Percentiles rank a stretch among this genome's conserved stretches.
phyloP scores from a whole-genome alignment of 2,797 vertebrate species.

The Okamejei kenojei region DNA sequence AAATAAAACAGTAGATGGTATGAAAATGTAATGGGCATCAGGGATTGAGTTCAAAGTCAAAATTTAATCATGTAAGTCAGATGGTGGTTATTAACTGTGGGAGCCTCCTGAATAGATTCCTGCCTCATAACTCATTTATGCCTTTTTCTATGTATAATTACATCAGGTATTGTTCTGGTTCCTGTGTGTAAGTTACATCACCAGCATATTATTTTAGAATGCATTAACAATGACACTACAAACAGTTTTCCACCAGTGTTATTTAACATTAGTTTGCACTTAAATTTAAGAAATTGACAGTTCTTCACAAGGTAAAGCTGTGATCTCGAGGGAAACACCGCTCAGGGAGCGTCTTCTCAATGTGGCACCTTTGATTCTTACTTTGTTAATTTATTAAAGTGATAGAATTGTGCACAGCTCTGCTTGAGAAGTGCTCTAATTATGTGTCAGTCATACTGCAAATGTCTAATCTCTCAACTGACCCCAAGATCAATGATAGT shows the following conservation, averaged over 20 bases:
- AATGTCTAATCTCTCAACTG: not conserved
- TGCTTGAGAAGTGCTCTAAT: not conserved
- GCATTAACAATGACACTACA: not conserved
- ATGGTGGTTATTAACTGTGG: constrained; percentile 12
- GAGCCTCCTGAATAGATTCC: not conserved
- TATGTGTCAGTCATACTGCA: not conserved
- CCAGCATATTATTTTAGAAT: not conserved
- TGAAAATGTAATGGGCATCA: not conserved
- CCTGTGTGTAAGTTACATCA: not conserved
- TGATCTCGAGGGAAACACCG: not conserved
- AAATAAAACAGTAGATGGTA: constrained; percentile 15
- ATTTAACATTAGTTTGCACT: not conserved
- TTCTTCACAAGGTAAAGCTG: not conserved
- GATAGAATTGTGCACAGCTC: not conserved
- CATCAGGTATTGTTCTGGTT: constrained; percentile 16
- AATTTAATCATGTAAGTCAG: constrained; percentile 11
- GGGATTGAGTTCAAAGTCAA: not conserved
- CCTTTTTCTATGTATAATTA: not conserved
- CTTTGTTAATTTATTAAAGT: not conserved
- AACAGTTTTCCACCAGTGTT: not conserved
- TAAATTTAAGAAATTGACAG: not conserved
- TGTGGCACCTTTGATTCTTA: not conserved
- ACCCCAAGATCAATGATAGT: not conserved
- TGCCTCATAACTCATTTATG: not conserved
- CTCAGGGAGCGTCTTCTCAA: not conserved